Percentiles rank a stretch among this genome's conserved stretches.
These are phyloP conservation scores for Hydraecia micacea DNA, from an alignment of 2,888 invertebrate genomes.

Conservation along the genomic window DNA sequence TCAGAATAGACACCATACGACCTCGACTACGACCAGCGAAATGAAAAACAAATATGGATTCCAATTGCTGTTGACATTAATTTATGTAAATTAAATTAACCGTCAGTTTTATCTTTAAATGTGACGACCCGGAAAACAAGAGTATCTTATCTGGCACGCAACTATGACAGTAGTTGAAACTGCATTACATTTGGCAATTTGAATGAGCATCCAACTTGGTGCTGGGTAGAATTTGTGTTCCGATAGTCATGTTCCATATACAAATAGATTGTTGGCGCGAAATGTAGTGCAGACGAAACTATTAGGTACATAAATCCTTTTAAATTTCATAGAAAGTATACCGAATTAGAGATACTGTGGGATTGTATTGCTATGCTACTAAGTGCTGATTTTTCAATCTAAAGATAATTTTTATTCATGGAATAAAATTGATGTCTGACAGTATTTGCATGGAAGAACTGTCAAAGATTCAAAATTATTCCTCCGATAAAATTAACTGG, in stretches of 20 bases:
- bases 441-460: no score
- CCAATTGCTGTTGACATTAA: constrained; percentile 43
- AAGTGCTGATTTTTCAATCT: no score
- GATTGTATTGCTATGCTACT: not conserved
- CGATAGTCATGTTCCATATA: constrained; percentile 17
- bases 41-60: constrained; percentile 31
- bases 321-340: not conserved
- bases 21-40: constrained; percentile 9
- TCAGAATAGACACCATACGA: constrained; percentile 12
- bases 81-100: constrained; percentile 54
- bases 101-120: constrained; percentile 53
- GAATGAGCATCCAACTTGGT: constrained; percentile 5
- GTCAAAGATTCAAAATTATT: no score
- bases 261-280: constrained; percentile 3
- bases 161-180: constrained; percentile 47
- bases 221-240: not conserved
- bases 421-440: no score
- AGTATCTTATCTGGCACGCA: constrained; percentile 55
- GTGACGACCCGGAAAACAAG: constrained; percentile 58
- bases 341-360: not conserved
- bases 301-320: not conserved
- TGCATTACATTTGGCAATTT: constrained; percentile 33
- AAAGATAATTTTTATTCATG: no score
- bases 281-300: not conserved
- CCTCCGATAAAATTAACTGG: no score